phyloP scores from a whole-genome alignment of 2,113 vertebrate genomes.

The Brevimyrus niger region DNA sequence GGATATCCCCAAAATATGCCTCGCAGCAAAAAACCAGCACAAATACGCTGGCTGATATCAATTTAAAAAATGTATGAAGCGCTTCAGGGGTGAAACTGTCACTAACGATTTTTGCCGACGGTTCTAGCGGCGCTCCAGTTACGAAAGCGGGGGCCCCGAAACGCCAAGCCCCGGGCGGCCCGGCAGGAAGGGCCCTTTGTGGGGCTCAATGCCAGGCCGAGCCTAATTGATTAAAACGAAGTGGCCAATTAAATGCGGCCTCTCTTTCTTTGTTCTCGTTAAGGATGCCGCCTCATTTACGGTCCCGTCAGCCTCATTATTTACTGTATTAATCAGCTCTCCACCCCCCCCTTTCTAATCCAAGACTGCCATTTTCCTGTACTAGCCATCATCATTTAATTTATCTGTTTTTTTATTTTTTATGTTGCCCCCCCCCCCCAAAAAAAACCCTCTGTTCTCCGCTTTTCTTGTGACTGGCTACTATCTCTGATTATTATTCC shows the following conservation, averaged over 20 bases:
- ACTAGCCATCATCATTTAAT: slow-evolving; percentile 36
- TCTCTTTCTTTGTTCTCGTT: slow-evolving; percentile 65
- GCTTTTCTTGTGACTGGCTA: slow-evolving; percentile 47
- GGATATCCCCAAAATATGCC: not conserved
- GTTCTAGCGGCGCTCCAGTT: not conserved
- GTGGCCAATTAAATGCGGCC: slow-evolving; percentile 50
- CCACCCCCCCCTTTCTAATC: slow-evolving; percentile 46
- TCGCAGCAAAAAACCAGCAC: not conserved
- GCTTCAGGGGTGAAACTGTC: not conserved
- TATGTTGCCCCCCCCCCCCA: not conserved
- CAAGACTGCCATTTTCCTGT: slow-evolving; percentile 37
- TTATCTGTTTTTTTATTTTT: not conserved
- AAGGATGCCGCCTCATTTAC: slow-evolving; percentile 55
- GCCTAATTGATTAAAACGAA: slow-evolving; percentile 39
- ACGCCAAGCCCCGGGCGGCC: not conserved
- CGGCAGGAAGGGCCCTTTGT: slow-evolving; percentile 25
- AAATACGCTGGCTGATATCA: not conserved
- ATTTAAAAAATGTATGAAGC: not conserved
- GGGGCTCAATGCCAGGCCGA: slow-evolving; percentile 23
- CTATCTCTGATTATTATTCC: slow-evolving; percentile 71
- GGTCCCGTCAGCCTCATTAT: slow-evolving; percentile 59
- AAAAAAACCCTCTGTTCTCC: slow-evolving; percentile 39
- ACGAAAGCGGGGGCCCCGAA: not conserved
- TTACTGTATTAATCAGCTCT: slow-evolving; percentile 68
- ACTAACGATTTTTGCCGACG: not conserved